Base-by-base conservation (phyloP, 2,888 invertebrate species). In the Mongoloraphidia duomilia region DNA sequence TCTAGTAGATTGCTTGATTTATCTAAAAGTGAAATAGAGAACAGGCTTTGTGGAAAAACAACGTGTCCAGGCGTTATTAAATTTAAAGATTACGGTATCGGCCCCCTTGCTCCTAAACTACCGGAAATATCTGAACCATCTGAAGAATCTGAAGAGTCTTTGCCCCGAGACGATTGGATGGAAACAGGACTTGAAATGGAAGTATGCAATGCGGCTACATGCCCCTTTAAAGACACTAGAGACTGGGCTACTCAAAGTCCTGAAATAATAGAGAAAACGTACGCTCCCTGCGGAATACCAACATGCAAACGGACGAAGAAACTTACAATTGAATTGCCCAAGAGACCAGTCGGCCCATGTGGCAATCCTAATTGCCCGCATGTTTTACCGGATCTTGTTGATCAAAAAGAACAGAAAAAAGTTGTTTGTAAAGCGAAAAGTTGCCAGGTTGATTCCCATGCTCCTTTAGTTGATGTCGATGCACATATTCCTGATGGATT, bases 1-100 rank as follows among this genome's bases (percentile, higher is more conserved):
- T 41, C 41, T 13, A 41, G 34, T 12, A 11, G 41, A 13, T 41
- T 34, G 34, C 12, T 41, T 10, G 47, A 47, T 36, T n/a, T 48
- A 33, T 43, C 48, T 17, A 11, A 17, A 2, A 43, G 43, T 33
- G 48, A 48, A 48, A 36, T 48, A 26, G 42, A 35, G 37, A 12
- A 26, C 1, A 12, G 34, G 5, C 17, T 48, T 26, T 48, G 48
- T n/a, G 43, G 34, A 9, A 26, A 40, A 11, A 60, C 58, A 43
- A 59, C 65, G 50, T 68, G 68, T 52, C 67, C 67, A 0, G 67
- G 63, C 6, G 66, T 61, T 1, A 58, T 57, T 41, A 62, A 63
- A 48, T 68, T 68, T 50, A 65, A 64, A 52, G 61, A 66, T 43
- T 65, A 57, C 45, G 68, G 68, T 17, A 61, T 68, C 10, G 68